These are phyloP conservation scores for Temnothorax curvispinosus DNA, from an alignment of 1,140 invertebrate genomes.

Conservation along the genomic window DNA sequence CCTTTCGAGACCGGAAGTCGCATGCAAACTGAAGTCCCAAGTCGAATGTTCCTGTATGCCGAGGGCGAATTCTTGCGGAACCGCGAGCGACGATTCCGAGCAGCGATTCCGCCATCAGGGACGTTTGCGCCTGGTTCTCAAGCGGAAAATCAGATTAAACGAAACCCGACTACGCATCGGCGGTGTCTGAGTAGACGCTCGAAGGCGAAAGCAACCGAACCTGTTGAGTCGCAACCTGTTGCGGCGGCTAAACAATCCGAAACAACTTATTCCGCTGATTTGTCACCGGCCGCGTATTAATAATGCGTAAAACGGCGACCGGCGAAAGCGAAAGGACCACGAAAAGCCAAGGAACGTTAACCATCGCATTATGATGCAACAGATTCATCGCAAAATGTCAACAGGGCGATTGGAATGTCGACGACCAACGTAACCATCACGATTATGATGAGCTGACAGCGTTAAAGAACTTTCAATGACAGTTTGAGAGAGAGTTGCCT, in stretches of 20 bases:
- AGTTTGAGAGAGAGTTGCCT: neutral
- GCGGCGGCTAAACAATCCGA: slow-evolving; percentile 54
- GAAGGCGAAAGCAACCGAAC: slow-evolving; percentile 52
- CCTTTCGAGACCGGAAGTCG: neutral
- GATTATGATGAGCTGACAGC: neutral
- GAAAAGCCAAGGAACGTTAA: no score
- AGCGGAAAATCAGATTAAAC: slow-evolving; percentile 42
- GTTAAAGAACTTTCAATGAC: neutral
- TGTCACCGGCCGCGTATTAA: neutral
- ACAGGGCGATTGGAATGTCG: neutral
- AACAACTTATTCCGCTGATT: slow-evolving; percentile 41
- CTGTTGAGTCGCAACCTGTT: slow-evolving; percentile 77
- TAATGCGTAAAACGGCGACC: neutral
- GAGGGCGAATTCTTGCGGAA: neutral
- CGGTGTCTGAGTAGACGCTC: slow-evolving; percentile 28
- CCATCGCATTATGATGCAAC: neutral
- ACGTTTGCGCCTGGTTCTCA: neutral
- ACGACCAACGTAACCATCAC: neutral
- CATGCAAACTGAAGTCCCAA: no score
- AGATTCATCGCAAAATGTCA: neutral
- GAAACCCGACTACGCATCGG: neutral
- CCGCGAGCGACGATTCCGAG: neutral
- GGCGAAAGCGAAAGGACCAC: neutral
- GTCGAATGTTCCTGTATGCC: neutral
- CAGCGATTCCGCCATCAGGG: no score